Evolutionary conservation across 2,888 invertebrate genomes (phyloP), one percentile per base, ranked within the genome.

Genomic region (Synanthedon vespiformis): DNA sequence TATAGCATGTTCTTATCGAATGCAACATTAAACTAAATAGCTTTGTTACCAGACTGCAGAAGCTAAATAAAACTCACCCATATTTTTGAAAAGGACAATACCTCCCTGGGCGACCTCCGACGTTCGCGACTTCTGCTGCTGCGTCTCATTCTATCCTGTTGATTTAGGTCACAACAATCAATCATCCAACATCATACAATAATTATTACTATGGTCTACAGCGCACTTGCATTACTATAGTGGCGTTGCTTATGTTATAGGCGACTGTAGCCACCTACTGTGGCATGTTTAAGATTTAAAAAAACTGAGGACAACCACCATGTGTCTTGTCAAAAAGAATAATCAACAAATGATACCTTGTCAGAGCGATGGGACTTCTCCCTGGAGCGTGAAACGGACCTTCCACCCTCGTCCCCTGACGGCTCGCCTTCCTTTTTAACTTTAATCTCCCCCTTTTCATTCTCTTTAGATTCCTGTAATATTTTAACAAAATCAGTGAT

Each of bases 81-180:
- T 65, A 95, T 95, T 79, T 94, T 94, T 51, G 92, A 92, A 74
- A 94, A 94, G 1, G 94, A 93, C 14, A 95, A 81, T 51, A 94
- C 91, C 65, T 93, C 93, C 58, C 89, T 80, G 8, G 89, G 88
- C 49, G 90, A 88, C n/a, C 88, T 77, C 52, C 85, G 84, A 52
- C 89, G 89, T 55, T 85, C 85, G 1, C 82, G 81, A 60, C 85
- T 85, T 27, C 81, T 74, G 1, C 80, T 80, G 58, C 79, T 84
- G 40, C 89, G 83, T 58, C 70, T 83, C 58, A 62, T 65, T 70
- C 57, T 80, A 68, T 54, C 80, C 77, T 64, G 71, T 14, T 14
- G 34, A 0, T 2, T 34, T 34, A 34, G 34, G 34, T 10, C 10
- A 10, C 34, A 27, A 8, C 27, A 34, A 10, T 34, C 34, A 34